Evolutionary conservation across 2,797 vertebrate species (phyloP).

Genomic region (Lerista edwardsae): DNA sequence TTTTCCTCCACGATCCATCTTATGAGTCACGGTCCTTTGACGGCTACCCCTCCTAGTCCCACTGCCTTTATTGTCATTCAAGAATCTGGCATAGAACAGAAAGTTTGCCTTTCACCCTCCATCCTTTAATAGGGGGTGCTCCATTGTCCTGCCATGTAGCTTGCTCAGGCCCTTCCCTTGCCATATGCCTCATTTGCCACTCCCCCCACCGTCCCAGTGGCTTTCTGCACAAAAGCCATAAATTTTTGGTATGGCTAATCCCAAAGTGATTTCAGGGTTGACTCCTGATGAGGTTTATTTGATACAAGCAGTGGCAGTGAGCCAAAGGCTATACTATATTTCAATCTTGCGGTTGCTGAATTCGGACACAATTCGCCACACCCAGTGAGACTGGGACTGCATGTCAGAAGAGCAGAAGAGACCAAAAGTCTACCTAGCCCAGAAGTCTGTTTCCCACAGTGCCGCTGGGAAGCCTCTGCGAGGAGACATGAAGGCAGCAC

Average conservation of each 20-base stretch:
- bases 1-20: neutral
- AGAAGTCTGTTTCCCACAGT: too few relatives aligned
- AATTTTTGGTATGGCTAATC: neutral
- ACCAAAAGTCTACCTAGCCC: too few relatives aligned
- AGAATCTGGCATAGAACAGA: neutral
- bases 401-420: too few relatives aligned
- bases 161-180: too few relatives aligned
- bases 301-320: too few relatives aligned
- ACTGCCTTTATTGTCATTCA: neutral
- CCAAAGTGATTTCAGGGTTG: neutral
- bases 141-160: neutral
- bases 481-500: too few relatives aligned
- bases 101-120: neutral
- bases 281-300: neutral
- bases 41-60: too few relatives aligned
- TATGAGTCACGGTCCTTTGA: neutral
- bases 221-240: neutral
- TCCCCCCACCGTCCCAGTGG: neutral
- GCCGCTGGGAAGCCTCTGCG: too few relatives aligned
- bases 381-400: neutral
- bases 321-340: neutral
- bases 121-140: neutral
- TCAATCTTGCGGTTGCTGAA: neutral
- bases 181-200: neutral
- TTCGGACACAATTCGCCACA: neutral